Evolutionary conservation across 2,888 invertebrate species (phyloP).

Genomic region (Adela reaumurella): DNA sequence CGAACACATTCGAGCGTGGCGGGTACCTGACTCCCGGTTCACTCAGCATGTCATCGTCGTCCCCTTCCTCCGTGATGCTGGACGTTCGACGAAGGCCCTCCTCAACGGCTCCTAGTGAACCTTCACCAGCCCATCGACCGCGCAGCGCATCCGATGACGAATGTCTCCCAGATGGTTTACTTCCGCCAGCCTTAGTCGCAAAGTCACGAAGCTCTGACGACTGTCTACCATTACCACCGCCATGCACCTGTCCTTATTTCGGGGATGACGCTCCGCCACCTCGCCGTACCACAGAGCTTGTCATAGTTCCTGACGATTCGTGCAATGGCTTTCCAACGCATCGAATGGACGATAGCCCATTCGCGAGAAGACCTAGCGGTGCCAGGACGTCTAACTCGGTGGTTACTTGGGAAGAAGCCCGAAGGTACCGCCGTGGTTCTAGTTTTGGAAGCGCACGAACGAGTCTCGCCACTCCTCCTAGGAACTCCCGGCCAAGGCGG

Average conservation of each 20-base stretch:
- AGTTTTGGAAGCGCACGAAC: slow-evolving; percentile 68
- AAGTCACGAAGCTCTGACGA: slow-evolving; percentile 47
- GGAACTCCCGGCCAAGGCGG: slow-evolving; percentile 34
- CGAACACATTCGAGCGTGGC: slow-evolving; percentile 38
- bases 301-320: slow-evolving; percentile 52
- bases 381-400: slow-evolving; percentile 67
- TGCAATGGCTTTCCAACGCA: slow-evolving; percentile 34
- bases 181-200: slow-evolving; percentile 32
- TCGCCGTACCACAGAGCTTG: slow-evolving; percentile 41
- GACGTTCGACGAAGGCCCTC: slow-evolving; percentile 32
- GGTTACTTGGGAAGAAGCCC: slow-evolving; percentile 71
- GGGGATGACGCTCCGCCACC: slow-evolving; percentile 63
- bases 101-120: slow-evolving; percentile 30
- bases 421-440: slow-evolving; percentile 63
- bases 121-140: slow-evolving; percentile 26
- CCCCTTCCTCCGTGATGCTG: slow-evolving; percentile 46
- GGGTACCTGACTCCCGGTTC: slow-evolving; percentile 47
- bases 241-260: slow-evolving; percentile 80
- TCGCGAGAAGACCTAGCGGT: slow-evolving; percentile 46
- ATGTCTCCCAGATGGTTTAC: slow-evolving; percentile 31
- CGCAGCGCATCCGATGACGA: slow-evolving; percentile 45
- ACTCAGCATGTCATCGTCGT: slow-evolving; percentile 42
- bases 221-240: slow-evolving; percentile 63
- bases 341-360: slow-evolving; percentile 33
- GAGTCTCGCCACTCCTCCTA: slow-evolving; percentile 52